Base-by-base conservation (phyloP, 1,140 invertebrate species). In the Hyposmocoma kahamanoa region DNA sequence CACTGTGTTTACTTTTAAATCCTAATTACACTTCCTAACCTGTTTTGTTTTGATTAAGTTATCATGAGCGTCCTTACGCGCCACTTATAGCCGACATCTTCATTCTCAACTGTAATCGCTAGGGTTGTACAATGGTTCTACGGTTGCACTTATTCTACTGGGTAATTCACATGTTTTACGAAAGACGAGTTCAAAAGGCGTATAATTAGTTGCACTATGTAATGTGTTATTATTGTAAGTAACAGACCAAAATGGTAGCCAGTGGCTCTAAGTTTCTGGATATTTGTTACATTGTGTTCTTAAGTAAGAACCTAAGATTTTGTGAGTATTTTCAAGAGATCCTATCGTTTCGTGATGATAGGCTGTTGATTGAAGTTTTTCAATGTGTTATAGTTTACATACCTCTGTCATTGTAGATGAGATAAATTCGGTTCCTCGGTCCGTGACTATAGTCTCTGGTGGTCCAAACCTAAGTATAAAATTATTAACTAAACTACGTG, bases 401-500 rank as follows among this genome's bases (percentile, higher is more conserved):
- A 34, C 32, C 18, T 47, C 9, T 22, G 21, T 22, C 45, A 47
- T 47, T n/a, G 19, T 24, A 22, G 11, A 22, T 3, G 30, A 38
- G 9, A 47, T 19, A 38, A 38, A 38, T 19, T 38, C 34, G 13
- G 34, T 38, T 17, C 34, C 34, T 17, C 17, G 11, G 21, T 49
- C 47, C 4, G 47, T 42, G 3, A 26, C 47, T 9, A 49, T 42
- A 15, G 8, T 13, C 20, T 42, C 21, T 28, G 38, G 47, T 19
- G 42, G 20, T n/a, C 47, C 47, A 24, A 26, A 49, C 28, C 38
- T 49, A 18, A 49, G 11, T 20, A 49, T 32, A 42, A 49, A 49
- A 6, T 42, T 41, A 18, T 49, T 24, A 6, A 49, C 47, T 32
- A 57, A 57, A 26, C 43, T 30, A 19, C 21, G 51, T 13, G 57